Conservation (phyloP, 2,113 vertebrate species). For the Prochilodus magdalenae region DNA sequence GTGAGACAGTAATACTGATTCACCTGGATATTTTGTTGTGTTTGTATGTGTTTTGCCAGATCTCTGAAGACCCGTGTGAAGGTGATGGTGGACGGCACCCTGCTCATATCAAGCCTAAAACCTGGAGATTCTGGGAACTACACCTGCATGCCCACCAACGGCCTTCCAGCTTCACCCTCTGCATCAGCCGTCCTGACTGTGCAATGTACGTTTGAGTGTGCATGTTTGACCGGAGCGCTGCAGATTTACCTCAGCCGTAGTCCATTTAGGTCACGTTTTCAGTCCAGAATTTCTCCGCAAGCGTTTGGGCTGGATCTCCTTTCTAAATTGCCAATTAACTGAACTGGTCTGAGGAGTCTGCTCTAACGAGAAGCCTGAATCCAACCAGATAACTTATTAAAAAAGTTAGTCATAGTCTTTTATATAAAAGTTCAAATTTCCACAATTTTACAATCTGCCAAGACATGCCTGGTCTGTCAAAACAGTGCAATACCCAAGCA, state of each 20-base stretch:
- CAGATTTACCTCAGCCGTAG: no score
- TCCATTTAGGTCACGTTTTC: background rate
- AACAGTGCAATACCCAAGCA: no score
- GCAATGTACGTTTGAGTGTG: conserved; percentile 80
- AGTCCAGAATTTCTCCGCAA: background rate
- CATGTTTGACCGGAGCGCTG: background rate
- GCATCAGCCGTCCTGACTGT: conserved; percentile 89
- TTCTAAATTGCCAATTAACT: background rate
- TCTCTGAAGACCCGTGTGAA: conserved; percentile 88
- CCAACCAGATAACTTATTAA: background rate
- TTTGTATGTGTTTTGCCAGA: conserved; percentile 69
- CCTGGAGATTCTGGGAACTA: conserved; percentile 89
- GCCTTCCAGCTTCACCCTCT: conserved; percentile 82
- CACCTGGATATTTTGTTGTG: background rate
- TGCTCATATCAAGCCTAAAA: conserved; percentile 79
- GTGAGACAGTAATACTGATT: background rate
- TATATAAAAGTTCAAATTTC: background rate
- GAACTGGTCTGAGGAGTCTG: background rate
- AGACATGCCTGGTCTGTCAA: no score
- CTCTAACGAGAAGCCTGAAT: background rate
- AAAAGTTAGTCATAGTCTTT: background rate
- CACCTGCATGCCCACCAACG: conserved; percentile 91
- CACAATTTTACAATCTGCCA: no score
- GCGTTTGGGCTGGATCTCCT: background rate
- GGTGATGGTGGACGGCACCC: conserved; percentile 91